These are phyloP conservation scores for Lutjanus erythropterus DNA, from an alignment of 2,113 vertebrate genomes.

Conservation along the genomic window DNA sequence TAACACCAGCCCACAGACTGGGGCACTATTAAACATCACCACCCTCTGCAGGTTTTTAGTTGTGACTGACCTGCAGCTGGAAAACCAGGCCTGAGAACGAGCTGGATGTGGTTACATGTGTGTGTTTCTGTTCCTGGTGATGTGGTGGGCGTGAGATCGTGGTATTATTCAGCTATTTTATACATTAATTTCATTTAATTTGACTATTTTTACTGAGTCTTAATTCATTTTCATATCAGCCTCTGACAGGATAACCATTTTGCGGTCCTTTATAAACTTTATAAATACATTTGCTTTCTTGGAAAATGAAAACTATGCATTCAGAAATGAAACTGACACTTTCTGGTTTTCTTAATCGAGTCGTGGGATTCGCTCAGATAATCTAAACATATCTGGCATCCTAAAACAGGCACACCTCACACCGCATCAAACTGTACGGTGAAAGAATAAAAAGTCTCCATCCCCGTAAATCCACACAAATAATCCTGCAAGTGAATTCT, in stretches of 20 bases:
- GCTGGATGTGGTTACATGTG: background rate
- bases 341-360: background rate
- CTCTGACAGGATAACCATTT: background rate
- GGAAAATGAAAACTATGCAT: background rate
- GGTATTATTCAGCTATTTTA: too few relatives aligned
- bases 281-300: background rate
- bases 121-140: conserved; percentile 1
- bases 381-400: background rate
- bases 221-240: background rate
- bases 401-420: background rate
- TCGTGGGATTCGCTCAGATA: background rate
- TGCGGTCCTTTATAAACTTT: background rate
- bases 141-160: background rate
- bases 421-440: background rate
- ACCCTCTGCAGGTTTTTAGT: background rate
- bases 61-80: background rate
- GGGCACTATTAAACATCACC: background rate
- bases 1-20: background rate
- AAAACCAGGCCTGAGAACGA: conserved; percentile 4
- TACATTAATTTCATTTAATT: background rate
- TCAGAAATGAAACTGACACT: background rate
- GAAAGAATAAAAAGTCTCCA: background rate
- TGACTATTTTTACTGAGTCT: background rate
- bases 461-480: background rate
- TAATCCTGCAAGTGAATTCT: background rate